These are phyloP conservation scores for Troides aeacus DNA, from an alignment of 2,888 invertebrate species.

Conservation along the genomic window DNA sequence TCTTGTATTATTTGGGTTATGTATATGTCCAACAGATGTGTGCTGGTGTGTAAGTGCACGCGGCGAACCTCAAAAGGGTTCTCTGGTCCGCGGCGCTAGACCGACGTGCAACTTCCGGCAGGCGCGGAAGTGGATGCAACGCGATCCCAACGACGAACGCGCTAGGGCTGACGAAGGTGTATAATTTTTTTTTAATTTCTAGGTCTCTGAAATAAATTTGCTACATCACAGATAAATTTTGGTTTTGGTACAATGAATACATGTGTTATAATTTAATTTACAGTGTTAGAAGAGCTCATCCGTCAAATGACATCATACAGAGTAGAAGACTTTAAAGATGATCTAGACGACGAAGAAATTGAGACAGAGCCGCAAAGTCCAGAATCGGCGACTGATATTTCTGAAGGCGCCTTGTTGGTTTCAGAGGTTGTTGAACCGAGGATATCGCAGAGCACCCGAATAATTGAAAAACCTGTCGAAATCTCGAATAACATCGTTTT, in stretches of 20 bases:
- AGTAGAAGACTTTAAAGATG: slow-evolving; percentile 75
- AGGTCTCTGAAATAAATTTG: no score
- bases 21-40: slow-evolving; percentile 78
- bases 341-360: slow-evolving; percentile 59
- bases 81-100: slow-evolving; percentile 86
- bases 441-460: slow-evolving; percentile 58
- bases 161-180: slow-evolving; percentile 76
- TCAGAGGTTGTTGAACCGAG: slow-evolving; percentile 61
- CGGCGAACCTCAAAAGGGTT: slow-evolving; percentile 90
- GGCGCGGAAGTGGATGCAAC: slow-evolving; percentile 79
- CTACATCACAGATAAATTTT: no score
- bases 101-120: slow-evolving; percentile 90
- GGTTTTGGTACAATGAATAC: no score
- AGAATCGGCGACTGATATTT: slow-evolving; percentile 37
- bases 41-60: slow-evolving; percentile 93
- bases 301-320: slow-evolving; percentile 81
- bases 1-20: no score
- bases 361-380: slow-evolving; percentile 43
- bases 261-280: slow-evolving; percentile 31
- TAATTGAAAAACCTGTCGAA: slow-evolving; percentile 48
- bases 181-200: background rate
- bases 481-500: slow-evolving; percentile 56
- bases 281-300: slow-evolving; percentile 85
- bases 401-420: slow-evolving; percentile 44
- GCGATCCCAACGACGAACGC: slow-evolving; percentile 63